Conservation (phyloP, 2,888 invertebrate genomes). For the Oligia fasciuncula region DNA sequence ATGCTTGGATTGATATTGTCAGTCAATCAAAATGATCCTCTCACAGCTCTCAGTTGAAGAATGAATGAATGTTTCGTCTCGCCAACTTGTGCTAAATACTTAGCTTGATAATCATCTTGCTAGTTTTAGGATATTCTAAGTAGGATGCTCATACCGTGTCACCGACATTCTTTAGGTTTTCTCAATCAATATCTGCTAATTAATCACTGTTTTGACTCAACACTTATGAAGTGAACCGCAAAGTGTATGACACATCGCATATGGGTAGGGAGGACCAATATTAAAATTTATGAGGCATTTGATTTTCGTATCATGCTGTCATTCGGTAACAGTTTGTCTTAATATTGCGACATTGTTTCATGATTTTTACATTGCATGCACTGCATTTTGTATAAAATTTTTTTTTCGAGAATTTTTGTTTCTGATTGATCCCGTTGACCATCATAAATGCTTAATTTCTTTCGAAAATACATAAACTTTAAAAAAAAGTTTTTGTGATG, state of each 20-base stretch:
- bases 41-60: not conserved
- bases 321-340: not conserved
- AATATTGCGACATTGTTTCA: not conserved
- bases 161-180: slow-evolving; percentile 60
- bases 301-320: not conserved
- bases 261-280: not conserved
- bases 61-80: not conserved
- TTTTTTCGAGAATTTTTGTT: not conserved
- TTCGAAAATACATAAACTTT: not conserved
- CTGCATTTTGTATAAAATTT: not conserved
- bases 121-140: slow-evolving; percentile 18
- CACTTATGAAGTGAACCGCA: slow-evolving; percentile 46
- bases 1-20: not conserved
- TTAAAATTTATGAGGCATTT: not conserved
- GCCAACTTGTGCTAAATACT: not conserved
- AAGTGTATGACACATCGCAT: slow-evolving; percentile 50
- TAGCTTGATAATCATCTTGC: not conserved
- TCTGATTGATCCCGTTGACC: not conserved
- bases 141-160: slow-evolving; percentile 35
- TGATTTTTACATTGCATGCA: not conserved
- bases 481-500: not conserved
- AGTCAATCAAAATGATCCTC: not conserved
- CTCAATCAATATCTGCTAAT: slow-evolving; percentile 40
- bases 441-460: not conserved
- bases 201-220: slow-evolving; percentile 57